A percentile compares a stretch with the other conserved stretches of the same genome.
These are phyloP conservation scores for Xyrichtys novacula DNA, from an alignment of 2,797 vertebrate genomes.

Conservation along the genomic window DNA sequence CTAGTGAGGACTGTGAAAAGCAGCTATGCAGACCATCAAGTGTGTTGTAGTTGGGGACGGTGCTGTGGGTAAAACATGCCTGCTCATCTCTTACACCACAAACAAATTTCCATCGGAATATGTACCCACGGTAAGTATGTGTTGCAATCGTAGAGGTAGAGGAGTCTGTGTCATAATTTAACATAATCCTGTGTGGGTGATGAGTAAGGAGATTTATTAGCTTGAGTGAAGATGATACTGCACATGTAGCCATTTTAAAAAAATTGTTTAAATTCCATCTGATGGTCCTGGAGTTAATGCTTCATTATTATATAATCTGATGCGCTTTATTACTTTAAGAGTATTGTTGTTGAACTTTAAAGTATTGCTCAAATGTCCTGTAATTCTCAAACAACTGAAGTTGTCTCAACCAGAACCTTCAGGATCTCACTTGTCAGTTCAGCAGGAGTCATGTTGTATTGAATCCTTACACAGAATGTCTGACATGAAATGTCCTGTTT, in stretches of 20 bases:
- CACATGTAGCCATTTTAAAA: too few relatives aligned
- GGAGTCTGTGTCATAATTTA: not conserved
- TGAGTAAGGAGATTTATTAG: not conserved
- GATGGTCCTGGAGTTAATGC: not conserved
- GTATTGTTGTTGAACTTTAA: too few relatives aligned
- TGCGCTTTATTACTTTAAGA: too few relatives aligned
- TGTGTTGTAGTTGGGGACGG: slow-evolving; percentile 89
- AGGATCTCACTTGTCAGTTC: not conserved
- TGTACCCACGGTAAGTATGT: slow-evolving; percentile 85
- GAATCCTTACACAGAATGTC: not conserved
- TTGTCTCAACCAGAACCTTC: not conserved
- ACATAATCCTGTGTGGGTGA: not conserved
- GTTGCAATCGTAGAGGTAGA: not conserved
- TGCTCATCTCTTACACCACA: slow-evolving; percentile 89
- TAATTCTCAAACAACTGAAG: too few relatives aligned
- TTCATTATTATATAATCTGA: not conserved
- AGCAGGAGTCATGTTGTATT: not conserved
- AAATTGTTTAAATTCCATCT: not conserved
- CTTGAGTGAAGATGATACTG: not conserved
- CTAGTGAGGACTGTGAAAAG: slow-evolving; percentile 72
- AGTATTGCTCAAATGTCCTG: too few relatives aligned
- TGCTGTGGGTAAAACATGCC: slow-evolving; percentile 89
- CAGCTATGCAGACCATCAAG: slow-evolving; percentile 90
- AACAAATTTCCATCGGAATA: slow-evolving; percentile 90
- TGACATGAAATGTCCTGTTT: slow-evolving; percentile 31